Evolutionary conservation across 92 coral and sea anemone species (phyloP), one percentile per base, ranked within the genome.

Genomic region (Actinernus sp.): DNA sequence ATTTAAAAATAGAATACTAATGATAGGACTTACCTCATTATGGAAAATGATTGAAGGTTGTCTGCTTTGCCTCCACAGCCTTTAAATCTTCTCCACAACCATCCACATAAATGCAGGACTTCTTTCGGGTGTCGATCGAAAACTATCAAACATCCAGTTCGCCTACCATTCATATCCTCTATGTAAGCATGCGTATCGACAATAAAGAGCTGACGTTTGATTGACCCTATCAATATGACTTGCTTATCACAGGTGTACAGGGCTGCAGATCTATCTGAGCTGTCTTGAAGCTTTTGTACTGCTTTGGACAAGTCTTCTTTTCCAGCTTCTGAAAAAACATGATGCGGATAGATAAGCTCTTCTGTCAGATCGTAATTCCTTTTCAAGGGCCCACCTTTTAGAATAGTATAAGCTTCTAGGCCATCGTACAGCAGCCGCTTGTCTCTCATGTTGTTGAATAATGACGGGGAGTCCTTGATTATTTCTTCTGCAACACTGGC

Each of bases 361-460:
- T 79, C 79, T 1, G 71, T 60, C 55, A 79, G 21, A 22, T 70
- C 71, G 24, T 71, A 61, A 3, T 12, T 16, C 21, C 27, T 9
- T 19, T 30, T 22, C 2, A 78, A 41, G n/a, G 61, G 55, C 13
- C 25, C 56, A 31, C 53, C 72, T 25, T 69, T 37, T 1, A 79
- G 45, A 3, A 79, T 59, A 1, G 37, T 11, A 65, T 37, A 58
- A n/a, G 86, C 86, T 53, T 79, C 78, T 17, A 58, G 73, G 5
- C 18, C 72, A 44, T 79, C 86, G 33, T 79, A 79, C 18, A 47
- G 23, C 17, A 18, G 62, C 12, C 40, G 39, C 6, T 31, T 51
- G 38, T 79, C 25, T 31, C 86, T 48, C 26, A 54, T 12, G 0
- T 50, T 23, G 32, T 78, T 79, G 21, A 70, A 38, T 21, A 16